Evolutionary conservation across 1,140 invertebrate species (phyloP).

Genomic region (Drosophila nikananu): DNA sequence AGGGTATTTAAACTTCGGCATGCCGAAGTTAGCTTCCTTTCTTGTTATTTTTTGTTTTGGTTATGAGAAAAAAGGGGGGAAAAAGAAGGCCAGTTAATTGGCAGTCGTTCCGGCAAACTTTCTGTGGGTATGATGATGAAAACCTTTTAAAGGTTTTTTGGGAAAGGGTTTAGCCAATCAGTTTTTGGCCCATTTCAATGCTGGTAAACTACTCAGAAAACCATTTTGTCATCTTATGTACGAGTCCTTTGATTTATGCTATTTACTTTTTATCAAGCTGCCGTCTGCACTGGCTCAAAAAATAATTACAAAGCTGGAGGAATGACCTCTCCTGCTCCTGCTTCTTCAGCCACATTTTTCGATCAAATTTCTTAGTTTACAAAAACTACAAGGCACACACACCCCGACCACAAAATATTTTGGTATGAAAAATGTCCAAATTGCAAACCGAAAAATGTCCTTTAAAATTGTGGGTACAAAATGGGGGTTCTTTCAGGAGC

Average conservation of each 20-base stretch:
- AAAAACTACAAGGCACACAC: slow-evolving; percentile 41
- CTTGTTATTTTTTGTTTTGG: slow-evolving; percentile 10
- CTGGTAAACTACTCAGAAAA: not conserved
- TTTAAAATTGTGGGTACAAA: slow-evolving; percentile 17
- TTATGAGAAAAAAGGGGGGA: not conserved
- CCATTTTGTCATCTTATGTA: slow-evolving; percentile 42
- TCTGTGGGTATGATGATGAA: not conserved
- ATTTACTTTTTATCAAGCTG: slow-evolving; percentile 62
- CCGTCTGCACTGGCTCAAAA: slow-evolving; percentile 54
- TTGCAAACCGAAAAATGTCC: slow-evolving; percentile 63
- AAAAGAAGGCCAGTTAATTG: slow-evolving; percentile 34
- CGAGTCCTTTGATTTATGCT: slow-evolving; percentile 53
- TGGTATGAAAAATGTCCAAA: slow-evolving; percentile 66
- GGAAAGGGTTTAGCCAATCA: slow-evolving; percentile 25
- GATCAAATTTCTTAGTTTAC: slow-evolving; percentile 68
- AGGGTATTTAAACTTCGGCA: too few species aligned
- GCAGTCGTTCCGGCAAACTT: slow-evolving; percentile 17
- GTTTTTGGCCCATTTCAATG: slow-evolving; percentile 2
- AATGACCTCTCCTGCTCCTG: slow-evolving; percentile 3
- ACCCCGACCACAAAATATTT: slow-evolving; percentile 50
- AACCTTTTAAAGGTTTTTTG: slow-evolving; percentile 34
- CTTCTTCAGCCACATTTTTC: slow-evolving; percentile 37
- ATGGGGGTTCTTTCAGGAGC: slow-evolving; percentile 4
- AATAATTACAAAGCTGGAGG: slow-evolving; percentile 55
- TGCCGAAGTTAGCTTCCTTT: too few species aligned